Evolutionary conservation across 2,888 invertebrate genomes (phyloP).

Genomic region (Lagria hirta): DNA sequence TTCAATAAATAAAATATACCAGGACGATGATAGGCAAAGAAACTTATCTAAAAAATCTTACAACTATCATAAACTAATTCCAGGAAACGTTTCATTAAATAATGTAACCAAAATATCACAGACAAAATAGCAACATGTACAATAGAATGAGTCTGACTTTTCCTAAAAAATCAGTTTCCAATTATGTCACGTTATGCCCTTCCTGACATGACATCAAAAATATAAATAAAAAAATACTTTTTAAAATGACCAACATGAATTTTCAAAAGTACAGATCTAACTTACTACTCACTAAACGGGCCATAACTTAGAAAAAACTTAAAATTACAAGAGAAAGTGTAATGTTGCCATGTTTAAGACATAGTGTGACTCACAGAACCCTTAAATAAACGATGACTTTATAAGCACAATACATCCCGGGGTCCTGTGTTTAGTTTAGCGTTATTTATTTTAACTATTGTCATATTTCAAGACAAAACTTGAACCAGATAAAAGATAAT

Average conservation of each 20-base stretch:
- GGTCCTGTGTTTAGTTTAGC: too few relatives aligned
- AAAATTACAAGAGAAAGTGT: conserved; percentile 7
- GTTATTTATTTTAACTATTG: too few relatives aligned
- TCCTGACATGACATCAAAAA: conserved; percentile 14
- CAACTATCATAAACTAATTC: conserved; percentile 20
- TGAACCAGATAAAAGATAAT: conserved; percentile 17
- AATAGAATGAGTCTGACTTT: conserved; percentile 21
- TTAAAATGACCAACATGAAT: conserved; percentile 3
- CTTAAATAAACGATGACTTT: too few relatives aligned
- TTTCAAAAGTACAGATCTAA: conserved; percentile 10
- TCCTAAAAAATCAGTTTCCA: conserved; percentile 17
- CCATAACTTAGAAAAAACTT: conserved; percentile 15
- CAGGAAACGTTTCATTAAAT: conserved; percentile 30
- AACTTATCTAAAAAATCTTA: conserved; percentile 20
- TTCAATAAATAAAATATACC: conserved; percentile 25
- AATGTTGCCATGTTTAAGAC: conserved; percentile 27
- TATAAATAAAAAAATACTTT: conserved; percentile 20
- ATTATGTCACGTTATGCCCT: conserved; percentile 27
- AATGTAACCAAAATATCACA: conserved; percentile 35
- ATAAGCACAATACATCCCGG: too few relatives aligned
- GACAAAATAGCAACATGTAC: conserved; percentile 36
- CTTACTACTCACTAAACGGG: conserved; percentile 8
- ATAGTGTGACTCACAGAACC: conserved; percentile 14
- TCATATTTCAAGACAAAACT: conserved; percentile 22
- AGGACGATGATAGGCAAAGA: conserved; percentile 26